Evolutionary conservation across 2,113 vertebrate genomes (phyloP).

Genomic region (Cyprinodon brontotheroides): DNA sequence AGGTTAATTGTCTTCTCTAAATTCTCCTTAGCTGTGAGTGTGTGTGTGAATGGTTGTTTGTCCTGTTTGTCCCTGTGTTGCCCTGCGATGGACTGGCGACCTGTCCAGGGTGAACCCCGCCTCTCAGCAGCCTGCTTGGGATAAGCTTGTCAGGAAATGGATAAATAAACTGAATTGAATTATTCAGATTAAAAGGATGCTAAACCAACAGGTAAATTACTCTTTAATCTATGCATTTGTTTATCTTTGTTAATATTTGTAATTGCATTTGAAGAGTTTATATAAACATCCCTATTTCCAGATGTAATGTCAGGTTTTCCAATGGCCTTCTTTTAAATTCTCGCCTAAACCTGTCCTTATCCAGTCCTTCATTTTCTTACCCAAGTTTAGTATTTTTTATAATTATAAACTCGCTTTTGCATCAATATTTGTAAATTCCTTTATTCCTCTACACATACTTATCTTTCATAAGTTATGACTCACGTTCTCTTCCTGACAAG

Average conservation of each 20-base stretch:
- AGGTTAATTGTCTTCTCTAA: no score
- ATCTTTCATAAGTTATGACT: slow-evolving; percentile 36
- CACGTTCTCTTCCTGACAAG: slow-evolving; percentile 46
- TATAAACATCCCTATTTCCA: not conserved
- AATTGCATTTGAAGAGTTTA: not conserved
- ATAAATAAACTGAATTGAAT: not conserved
- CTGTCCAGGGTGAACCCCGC: no score
- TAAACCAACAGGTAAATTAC: slow-evolving; percentile 27
- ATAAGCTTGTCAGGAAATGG: no score
- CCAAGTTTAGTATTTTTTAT: not conserved
- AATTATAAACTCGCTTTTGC: not conserved
- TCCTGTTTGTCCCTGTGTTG: no score
- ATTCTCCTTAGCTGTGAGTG: no score
- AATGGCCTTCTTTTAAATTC: not conserved
- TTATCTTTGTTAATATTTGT: not conserved
- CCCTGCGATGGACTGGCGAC: no score
- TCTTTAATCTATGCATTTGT: slow-evolving; percentile 26
- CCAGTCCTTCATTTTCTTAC: no score
- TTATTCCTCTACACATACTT: slow-evolving; percentile 27
- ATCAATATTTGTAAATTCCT: slow-evolving; percentile 15
- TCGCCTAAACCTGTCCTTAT: no score
- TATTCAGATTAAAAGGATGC: slow-evolving; percentile 20
- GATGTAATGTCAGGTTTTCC: not conserved
- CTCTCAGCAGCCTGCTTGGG: no score
- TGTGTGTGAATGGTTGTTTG: no score